These are phyloP conservation scores for Mythimna ferrago DNA, from an alignment of 2,888 invertebrate genomes.

Conservation along the genomic window DNA sequence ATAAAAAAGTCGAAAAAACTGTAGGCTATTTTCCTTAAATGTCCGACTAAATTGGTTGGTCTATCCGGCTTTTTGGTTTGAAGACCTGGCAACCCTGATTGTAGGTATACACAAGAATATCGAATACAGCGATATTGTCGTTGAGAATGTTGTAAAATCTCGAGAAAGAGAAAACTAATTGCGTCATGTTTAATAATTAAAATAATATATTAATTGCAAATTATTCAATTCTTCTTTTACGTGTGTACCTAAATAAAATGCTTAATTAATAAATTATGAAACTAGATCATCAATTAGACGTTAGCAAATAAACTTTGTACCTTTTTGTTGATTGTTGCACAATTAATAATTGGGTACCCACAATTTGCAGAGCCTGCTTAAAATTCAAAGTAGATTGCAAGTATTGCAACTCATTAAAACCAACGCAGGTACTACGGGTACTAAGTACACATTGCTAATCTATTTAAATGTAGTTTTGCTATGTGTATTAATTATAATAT, in stretches of 20 bases:
- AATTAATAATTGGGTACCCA: slow-evolving; percentile 27
- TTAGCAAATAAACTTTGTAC: slow-evolving; percentile 5
- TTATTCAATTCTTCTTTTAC: not conserved
- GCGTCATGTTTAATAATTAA: not conserved
- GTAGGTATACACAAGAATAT: slow-evolving; percentile 32
- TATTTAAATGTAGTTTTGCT: slow-evolving; percentile 40
- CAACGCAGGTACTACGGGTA: slow-evolving; percentile 45
- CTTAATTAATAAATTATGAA: not conserved
- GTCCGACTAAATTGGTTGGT: too few species aligned
- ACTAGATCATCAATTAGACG: not conserved
- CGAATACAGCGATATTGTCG: slow-evolving; percentile 28
- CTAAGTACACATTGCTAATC: slow-evolving; percentile 45
- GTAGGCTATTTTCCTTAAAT: too few species aligned
- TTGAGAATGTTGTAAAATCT: slow-evolving; percentile 8
- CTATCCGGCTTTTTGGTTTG: too few species aligned
- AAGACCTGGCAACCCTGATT: too few species aligned
- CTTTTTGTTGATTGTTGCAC: slow-evolving; percentile 31
- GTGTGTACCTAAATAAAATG: not conserved
- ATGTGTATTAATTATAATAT: slow-evolving; percentile 14
- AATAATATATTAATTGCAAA: not conserved
- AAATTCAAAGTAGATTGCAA: slow-evolving; percentile 49
- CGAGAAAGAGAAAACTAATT: not conserved
- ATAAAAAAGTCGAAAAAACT: too few species aligned
- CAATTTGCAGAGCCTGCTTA: slow-evolving; percentile 33
- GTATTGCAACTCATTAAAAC: slow-evolving; percentile 48